Evolutionary conservation across 2,888 invertebrate species (phyloP), one percentile per base, ranked within the genome.

Genomic region (Xanthostigma xanthostigma): DNA sequence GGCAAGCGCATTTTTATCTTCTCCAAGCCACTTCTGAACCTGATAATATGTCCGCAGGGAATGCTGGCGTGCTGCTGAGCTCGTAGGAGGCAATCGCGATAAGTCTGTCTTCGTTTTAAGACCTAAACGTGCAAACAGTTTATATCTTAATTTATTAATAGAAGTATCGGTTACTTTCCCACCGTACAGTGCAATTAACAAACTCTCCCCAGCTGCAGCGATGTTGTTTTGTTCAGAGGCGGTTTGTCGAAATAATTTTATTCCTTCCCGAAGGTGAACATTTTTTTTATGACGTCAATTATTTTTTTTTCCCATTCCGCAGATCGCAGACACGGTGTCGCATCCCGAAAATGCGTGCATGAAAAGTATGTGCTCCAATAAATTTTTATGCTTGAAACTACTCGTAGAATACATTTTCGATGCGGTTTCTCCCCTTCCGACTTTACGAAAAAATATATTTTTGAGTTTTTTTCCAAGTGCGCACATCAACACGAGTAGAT

Each of bases 401-500:
- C 13, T 45, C 46, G 41, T 5, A 41, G 11, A 49, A 41, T 35
- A 17, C 41, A 14, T 35, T 41, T 10, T 46, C 8, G 8, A 11
- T 12, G 38, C n/a, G 11, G 38, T 4, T 12, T 2, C 17, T 17
- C 17, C 17, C 17, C 46, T 51, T 27, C 43, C 8, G 6, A 41
- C 41, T 50, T 53, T 53, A 27, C 44, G 44, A 46, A 53, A 51
- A 41, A 45, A 51, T 11, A 51, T n/a, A 48, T 48, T 54, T 50
- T 44, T 45, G 37, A 44, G 42, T 34, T 48, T 37, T 49, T 40
- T 36, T 9, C 48, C 51, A 14, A 49, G 44, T 27, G 46, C 54
- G 41, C 45, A 51, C 37, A 53, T 50, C 17, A 59, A 49, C 11
- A 57, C 55, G 11, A 58, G 41, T 11, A 60, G 42, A 53, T 60